Percentiles rank a stretch among this genome's conserved stretches.
Evolutionary conservation across 2,113 vertebrate species (phyloP).

Genomic region (Indri indri): DNA sequence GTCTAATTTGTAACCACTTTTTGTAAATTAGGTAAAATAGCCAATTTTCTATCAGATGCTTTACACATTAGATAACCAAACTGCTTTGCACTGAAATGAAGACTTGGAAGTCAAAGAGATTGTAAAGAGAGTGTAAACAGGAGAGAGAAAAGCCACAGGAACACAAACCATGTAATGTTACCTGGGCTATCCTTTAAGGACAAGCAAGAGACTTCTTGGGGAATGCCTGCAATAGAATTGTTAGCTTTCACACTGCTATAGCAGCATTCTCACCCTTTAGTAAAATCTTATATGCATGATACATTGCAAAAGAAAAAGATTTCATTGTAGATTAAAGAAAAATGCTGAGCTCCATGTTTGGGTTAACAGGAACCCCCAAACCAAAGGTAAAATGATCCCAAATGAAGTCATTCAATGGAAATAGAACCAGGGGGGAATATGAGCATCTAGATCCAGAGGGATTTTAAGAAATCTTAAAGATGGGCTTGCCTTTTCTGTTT

Average conservation of each 20-base stretch:
- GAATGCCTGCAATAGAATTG: neutral
- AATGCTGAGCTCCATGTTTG: neutral
- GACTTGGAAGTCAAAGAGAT: neutral
- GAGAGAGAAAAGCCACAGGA: neutral
- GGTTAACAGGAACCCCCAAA: neutral
- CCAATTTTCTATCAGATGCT: neutral
- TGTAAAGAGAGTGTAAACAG: neutral
- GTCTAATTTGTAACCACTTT: neutral
- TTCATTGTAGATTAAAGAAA: neutral
- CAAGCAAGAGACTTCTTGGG: rapidly evolving
- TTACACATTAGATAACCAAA: neutral
- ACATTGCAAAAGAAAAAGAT: neutral
- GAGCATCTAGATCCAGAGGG: neutral
- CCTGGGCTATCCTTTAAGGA: neutral
- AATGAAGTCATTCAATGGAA: neutral
- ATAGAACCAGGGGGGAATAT: neutral
- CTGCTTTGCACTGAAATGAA: neutral
- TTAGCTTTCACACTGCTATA: neutral
- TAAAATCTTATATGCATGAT: neutral
- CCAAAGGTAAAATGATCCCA: neutral
- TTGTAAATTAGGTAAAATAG: neutral
- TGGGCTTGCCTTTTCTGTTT: neutral
- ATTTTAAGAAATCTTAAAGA: neutral
- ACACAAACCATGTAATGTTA: neutral
- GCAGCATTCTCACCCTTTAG: neutral